Evolutionary conservation across 53 echinoderm and acorn worm genomes (phyloP).

Genomic region (Patiria pectinifera): DNA sequence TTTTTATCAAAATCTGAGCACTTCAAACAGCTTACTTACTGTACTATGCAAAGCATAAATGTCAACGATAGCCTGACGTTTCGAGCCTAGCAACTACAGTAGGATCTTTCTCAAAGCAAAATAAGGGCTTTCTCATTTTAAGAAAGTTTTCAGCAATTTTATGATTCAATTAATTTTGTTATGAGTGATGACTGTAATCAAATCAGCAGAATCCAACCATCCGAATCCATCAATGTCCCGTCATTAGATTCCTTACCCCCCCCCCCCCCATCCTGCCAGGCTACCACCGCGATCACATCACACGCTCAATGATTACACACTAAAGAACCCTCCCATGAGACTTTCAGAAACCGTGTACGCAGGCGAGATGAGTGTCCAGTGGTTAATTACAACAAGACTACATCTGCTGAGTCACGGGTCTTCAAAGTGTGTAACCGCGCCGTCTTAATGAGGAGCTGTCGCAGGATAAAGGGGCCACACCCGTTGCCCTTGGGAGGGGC

Average conservation of each 20-base stretch:
- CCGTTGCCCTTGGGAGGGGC: neutral
- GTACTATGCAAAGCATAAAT: too few relatives aligned
- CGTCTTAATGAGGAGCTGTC: neutral
- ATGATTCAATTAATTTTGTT: neutral
- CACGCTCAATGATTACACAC: constrained; percentile 25
- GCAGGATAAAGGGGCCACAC: neutral
- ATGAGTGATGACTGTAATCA: constrained; percentile 37
- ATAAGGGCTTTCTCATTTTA: neutral
- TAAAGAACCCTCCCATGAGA: neutral
- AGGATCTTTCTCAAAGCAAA: neutral
- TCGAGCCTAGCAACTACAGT: too few relatives aligned
- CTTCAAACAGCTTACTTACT: too few relatives aligned
- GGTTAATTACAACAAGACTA: neutral
- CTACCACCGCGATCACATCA: constrained; percentile 6
- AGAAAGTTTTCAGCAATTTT: neutral
- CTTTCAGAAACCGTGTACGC: neutral
- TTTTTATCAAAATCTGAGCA: too few relatives aligned
- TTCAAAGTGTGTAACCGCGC: neutral
- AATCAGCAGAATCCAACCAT: neutral
- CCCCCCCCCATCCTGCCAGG: neutral
- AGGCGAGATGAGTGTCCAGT: neutral
- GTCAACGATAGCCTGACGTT: too few relatives aligned
- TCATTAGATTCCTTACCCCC: neutral
- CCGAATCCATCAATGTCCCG: neutral
- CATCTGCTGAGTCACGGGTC: neutral